Conservation (phyloP, 2,888 invertebrate species). For the Leptinotarsa peninsularis region DNA sequence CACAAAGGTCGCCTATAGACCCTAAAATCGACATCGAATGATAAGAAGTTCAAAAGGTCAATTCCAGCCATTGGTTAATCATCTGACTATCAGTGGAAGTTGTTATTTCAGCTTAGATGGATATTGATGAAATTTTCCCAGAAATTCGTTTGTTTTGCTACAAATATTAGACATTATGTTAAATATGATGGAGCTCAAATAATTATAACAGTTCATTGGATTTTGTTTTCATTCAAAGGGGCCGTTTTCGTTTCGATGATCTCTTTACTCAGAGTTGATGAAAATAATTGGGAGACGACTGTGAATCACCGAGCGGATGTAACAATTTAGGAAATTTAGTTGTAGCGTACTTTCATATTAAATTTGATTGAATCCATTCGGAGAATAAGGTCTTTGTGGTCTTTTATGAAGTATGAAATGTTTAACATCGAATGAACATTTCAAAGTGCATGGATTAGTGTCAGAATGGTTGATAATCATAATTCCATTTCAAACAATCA, state of each 20-base stretch:
- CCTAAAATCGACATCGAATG: slow-evolving; percentile 48
- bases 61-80: slow-evolving; percentile 46
- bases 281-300: slow-evolving; percentile 18
- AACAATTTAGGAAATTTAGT: slow-evolving; percentile 26
- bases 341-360: slow-evolving; percentile 15
- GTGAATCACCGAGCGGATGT: slow-evolving; percentile 32
- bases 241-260: not conserved
- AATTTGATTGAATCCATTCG: slow-evolving; percentile 11
- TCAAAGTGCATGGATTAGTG: not conserved
- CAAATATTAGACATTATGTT: slow-evolving; percentile 4
- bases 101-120: slow-evolving; percentile 30
- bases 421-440: not conserved
- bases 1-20: slow-evolving; percentile 46
- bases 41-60: slow-evolving; percentile 53
- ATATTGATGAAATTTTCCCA: slow-evolving; percentile 32
- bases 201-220: not conserved
- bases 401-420: not conserved
- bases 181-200: not conserved
- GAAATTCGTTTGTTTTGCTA: slow-evolving; percentile 28
- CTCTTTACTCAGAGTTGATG: not conserved
- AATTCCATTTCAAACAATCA: too few species aligned
- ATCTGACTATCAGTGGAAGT: slow-evolving; percentile 38
- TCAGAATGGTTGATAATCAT: too few species aligned
- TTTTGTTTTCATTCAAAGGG: slow-evolving; percentile 11
- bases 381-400: not conserved